Evolutionary conservation across 2,797 vertebrate genomes (phyloP).

Genomic region (Squalus acanthias): DNA sequence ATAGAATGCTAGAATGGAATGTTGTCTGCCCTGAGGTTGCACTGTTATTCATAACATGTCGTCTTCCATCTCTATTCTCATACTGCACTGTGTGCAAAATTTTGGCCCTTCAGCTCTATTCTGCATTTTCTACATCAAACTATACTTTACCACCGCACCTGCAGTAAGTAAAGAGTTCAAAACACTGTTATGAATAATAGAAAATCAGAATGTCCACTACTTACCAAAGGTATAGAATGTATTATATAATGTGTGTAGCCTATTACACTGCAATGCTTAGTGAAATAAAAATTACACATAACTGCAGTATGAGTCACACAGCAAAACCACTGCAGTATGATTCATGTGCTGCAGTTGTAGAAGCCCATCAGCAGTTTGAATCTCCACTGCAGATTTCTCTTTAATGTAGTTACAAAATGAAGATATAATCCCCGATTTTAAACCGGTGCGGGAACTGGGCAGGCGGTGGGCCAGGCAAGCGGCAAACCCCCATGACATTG

Average conservation of each 20-base stretch:
- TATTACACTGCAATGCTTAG: conserved; percentile 7
- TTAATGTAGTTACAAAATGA: neutral
- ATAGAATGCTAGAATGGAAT: conserved; percentile 23
- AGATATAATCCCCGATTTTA: neutral
- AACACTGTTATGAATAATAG: no score
- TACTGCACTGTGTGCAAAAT: neutral
- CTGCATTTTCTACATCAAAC: neutral
- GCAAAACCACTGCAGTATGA: conserved; percentile 35
- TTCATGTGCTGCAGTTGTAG: conserved; percentile 33
- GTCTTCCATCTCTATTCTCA: neutral
- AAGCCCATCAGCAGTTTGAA: neutral
- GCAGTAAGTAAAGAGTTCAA: neutral
- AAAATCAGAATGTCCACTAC: neutral
- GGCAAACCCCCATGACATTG: neutral
- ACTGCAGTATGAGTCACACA: conserved; percentile 37
- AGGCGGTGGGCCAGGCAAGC: neutral
- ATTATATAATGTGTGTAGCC: neutral
- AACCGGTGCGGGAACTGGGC: neutral
- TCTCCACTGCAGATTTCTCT: conserved; percentile 10
- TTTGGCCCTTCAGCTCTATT: neutral
- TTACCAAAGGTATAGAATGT: neutral
- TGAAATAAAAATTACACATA: conserved; percentile 13
- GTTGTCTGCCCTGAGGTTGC: conserved; percentile 13
- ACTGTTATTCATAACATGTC: conserved; percentile 26
- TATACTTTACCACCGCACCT: neutral